phyloP scores from a whole-genome alignment of 2,113 vertebrate genomes.

The Orycteropus afer region DNA sequence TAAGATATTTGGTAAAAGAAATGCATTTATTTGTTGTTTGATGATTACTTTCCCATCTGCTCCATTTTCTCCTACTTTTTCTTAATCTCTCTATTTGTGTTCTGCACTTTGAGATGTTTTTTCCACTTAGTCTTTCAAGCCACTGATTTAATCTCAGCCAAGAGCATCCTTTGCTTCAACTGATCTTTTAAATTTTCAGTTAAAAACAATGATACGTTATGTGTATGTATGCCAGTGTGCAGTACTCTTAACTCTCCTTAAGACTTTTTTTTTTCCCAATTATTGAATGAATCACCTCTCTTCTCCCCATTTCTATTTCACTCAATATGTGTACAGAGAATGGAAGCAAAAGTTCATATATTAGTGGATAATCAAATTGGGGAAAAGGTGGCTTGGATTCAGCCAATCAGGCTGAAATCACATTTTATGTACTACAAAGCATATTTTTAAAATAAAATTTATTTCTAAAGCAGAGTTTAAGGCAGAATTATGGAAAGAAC shows the following conservation, averaged over 20 bases:
- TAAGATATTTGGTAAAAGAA: neutral
- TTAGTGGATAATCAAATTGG: neutral
- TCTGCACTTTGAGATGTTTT: neutral
- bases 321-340: neutral
- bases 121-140: neutral
- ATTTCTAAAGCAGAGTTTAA: neutral
- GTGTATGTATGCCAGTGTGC: rapidly evolving
- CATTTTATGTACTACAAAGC: neutral
- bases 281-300: neutral
- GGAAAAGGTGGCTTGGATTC: neutral
- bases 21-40: neutral
- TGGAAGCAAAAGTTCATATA: neutral
- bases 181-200: neutral
- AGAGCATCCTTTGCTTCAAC: neutral
- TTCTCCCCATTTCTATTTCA: neutral
- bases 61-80: neutral
- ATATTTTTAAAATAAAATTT: neutral
- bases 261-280: neutral
- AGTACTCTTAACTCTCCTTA: neutral
- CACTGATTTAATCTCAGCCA: neutral
- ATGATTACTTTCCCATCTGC: neutral
- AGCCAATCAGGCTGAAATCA: neutral
- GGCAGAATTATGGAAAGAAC: neutral
- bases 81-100: neutral
- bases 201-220: neutral